These are phyloP conservation scores for Acholoe squamosa DNA, from an alignment of 2,888 invertebrate species.

Conservation along the genomic window DNA sequence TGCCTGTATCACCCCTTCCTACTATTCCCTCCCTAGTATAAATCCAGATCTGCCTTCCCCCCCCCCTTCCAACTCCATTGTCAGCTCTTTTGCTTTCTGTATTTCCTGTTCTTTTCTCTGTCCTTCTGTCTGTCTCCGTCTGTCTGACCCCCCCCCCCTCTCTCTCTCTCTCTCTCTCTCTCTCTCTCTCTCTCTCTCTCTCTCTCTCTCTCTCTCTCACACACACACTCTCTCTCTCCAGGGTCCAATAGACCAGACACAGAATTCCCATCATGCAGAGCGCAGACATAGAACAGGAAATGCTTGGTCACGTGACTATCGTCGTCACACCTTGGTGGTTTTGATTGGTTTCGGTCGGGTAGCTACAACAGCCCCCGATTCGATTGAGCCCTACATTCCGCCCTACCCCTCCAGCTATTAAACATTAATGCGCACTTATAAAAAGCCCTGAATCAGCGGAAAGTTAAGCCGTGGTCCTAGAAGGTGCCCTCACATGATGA, in stretches of 20 bases:
- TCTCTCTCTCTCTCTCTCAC: background rate
- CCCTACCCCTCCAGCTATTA: background rate
- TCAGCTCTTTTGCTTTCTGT: too few species aligned
- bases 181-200: background rate
- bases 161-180: conserved; percentile 7
- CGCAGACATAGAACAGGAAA: background rate
- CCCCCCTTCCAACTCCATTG: too few species aligned
- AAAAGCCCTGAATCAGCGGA: too few species aligned
- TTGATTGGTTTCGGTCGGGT: conserved; percentile 21
- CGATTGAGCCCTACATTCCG: too few species aligned
- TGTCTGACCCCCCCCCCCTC: background rate
- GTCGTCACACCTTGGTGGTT: conserved; percentile 27
- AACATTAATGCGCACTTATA: conserved; percentile 17
- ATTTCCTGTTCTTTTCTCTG: background rate
- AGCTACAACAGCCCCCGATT: background rate
- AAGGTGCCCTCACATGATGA: too few species aligned
- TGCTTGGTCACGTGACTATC: conserved; percentile 7
- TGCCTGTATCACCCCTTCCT: too few species aligned
- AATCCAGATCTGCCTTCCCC: too few species aligned
- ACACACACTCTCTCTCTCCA: background rate
- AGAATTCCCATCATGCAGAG: conserved; percentile 9
- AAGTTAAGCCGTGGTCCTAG: too few species aligned
- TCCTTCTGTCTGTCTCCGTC: background rate
- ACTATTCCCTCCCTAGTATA: too few species aligned
- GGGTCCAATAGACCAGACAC: background rate